Conservation (phyloP, 2,888 invertebrate genomes). For the Brachynemurus nebulosus region DNA sequence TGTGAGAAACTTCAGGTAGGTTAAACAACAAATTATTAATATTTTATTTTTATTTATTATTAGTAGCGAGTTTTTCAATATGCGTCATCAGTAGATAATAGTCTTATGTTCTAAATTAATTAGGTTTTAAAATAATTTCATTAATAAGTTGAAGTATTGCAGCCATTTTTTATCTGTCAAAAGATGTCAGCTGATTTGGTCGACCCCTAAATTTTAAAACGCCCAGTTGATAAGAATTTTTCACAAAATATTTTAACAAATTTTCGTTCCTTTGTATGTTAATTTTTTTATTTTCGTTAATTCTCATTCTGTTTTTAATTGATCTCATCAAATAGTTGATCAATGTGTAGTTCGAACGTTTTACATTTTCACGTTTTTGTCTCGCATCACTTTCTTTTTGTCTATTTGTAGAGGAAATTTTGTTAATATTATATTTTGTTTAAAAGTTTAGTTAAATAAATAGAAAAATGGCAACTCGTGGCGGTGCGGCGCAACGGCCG, state of each 20-base stretch:
- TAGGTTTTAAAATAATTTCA: background rate
- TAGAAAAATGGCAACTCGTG: slow-evolving; percentile 36
- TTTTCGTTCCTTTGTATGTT: background rate
- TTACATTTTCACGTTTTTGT: no score
- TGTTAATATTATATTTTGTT: background rate
- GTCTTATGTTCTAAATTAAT: slow-evolving; percentile 1
- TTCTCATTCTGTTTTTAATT: no score
- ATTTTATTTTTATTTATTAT: slow-evolving; percentile 1
- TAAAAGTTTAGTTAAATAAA: slow-evolving; percentile 3
- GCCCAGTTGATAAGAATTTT: slow-evolving; percentile 1
- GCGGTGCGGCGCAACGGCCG: slow-evolving; percentile 76
- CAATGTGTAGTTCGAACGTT: no score
- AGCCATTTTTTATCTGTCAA: slow-evolving; percentile 9
- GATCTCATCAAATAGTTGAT: no score
- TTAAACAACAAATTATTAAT: slow-evolving; percentile 20
- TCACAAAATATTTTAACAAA: background rate
- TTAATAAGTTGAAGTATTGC: background rate
- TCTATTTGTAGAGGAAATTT: background rate
- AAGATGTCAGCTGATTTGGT: slow-evolving; percentile 10
- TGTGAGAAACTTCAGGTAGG: slow-evolving; percentile 25
- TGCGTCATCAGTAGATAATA: background rate
- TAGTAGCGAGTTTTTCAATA: background rate
- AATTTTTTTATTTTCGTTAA: no score
- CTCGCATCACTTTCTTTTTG: background rate
- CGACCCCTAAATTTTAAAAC: background rate